These are phyloP conservation scores for Macrophya annulata DNA, from an alignment of 2,888 invertebrate genomes.

Conservation along the genomic window DNA sequence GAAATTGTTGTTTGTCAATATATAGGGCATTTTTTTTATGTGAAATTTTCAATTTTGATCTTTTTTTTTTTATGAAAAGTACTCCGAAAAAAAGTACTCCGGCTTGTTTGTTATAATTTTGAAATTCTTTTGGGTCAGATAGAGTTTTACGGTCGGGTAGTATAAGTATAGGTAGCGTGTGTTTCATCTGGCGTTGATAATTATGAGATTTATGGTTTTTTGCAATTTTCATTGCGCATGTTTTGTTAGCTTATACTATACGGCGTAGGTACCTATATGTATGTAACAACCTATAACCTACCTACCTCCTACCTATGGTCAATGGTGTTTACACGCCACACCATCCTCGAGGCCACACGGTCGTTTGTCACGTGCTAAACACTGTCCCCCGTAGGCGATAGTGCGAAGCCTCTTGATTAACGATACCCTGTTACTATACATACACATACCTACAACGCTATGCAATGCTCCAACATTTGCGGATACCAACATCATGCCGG, in stretches of 20 bases:
- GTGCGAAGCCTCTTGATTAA: slow-evolving; percentile 64
- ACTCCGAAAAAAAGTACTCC: too few species aligned
- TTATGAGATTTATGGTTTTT: slow-evolving; percentile 49
- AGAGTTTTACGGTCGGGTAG: not conserved
- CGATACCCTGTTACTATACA: slow-evolving; percentile 71
- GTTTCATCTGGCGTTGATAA: slow-evolving; percentile 8
- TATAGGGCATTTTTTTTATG: too few species aligned
- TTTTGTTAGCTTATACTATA: slow-evolving; percentile 17
- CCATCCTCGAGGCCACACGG: slow-evolving; percentile 32
- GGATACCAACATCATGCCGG: slow-evolving; percentile 8
- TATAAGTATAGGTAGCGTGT: not conserved
- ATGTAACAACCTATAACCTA: too few species aligned
- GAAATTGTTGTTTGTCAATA: too few species aligned
- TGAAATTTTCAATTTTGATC: too few species aligned
- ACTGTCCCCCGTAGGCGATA: slow-evolving; percentile 56
- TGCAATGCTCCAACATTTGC: not conserved
- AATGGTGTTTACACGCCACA: slow-evolving; percentile 51
- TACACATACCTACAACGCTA: slow-evolving; percentile 60
- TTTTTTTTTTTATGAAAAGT: too few species aligned
- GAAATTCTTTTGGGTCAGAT: not conserved
- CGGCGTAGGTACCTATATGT: not conserved
- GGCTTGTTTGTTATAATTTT: not conserved
- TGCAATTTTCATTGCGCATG: slow-evolving; percentile 39
- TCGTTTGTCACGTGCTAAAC: slow-evolving; percentile 56
- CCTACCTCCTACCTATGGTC: slow-evolving; percentile 4